Evolutionary conservation across 2,113 vertebrate species (phyloP).

Genomic region (Corapipo altera): DNA sequence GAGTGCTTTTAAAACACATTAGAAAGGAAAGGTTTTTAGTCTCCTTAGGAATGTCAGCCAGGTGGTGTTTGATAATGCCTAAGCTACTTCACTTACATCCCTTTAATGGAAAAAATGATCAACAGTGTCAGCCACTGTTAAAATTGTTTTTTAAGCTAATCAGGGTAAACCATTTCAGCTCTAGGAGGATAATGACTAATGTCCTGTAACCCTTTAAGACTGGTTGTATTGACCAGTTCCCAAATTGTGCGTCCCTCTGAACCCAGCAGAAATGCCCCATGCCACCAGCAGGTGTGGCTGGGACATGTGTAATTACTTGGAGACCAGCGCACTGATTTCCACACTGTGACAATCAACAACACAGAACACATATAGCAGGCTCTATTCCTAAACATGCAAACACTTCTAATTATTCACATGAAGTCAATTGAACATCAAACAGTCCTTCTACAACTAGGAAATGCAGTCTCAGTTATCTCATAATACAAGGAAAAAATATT

Average conservation of each 20-base stretch:
- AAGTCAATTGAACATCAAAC: neutral
- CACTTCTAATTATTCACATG: neutral
- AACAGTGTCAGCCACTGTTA: neutral
- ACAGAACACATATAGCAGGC: neutral
- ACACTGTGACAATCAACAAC: neutral
- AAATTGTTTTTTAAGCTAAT: neutral
- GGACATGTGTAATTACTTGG: neutral
- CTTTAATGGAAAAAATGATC: neutral
- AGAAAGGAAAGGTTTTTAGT: neutral
- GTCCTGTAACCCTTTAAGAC: neutral
- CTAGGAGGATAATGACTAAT: neutral
- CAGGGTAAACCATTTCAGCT: neutral
- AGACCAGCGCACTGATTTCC: neutral
- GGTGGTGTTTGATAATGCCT: neutral
- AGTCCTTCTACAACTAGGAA: neutral
- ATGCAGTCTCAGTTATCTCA: neutral
- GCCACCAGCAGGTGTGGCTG: neutral
- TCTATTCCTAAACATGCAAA: neutral
- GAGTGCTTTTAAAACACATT: neutral
- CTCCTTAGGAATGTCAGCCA: neutral
- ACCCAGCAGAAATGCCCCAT: neutral
- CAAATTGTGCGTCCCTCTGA: neutral
- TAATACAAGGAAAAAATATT: neutral
- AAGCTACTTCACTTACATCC: neutral
- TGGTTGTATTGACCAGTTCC: neutral